phyloP scores from a whole-genome alignment of 64 coral and sea anemone species.

The Anthopleura sola region DNA sequence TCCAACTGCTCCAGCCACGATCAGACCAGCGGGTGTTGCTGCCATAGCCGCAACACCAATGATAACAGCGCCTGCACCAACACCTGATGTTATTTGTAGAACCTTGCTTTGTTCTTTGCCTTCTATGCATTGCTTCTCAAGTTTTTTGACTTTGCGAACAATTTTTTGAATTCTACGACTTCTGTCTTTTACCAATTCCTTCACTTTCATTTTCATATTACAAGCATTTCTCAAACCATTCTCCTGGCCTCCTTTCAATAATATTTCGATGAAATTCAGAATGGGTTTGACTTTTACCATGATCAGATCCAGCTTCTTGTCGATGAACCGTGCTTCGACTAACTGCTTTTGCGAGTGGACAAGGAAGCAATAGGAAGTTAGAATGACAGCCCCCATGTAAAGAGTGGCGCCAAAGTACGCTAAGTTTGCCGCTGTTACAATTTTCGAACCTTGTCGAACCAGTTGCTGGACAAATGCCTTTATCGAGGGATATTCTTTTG shows the following conservation, averaged over 20 bases:
- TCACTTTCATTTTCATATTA: not conserved
- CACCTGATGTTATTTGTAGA: not conserved
- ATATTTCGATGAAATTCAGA: not conserved
- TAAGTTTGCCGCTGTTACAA: not conserved
- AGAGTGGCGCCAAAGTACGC: not conserved
- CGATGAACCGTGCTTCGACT: not conserved
- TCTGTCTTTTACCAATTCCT: not conserved
- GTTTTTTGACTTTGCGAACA: not conserved
- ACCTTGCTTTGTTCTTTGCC: not conserved
- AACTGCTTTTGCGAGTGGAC: not conserved
- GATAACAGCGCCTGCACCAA: not conserved
- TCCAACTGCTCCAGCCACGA: not conserved
- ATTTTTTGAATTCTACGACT: not conserved
- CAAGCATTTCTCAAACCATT: not conserved
- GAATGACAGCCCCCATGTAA: not conserved
- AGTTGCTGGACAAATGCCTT: not conserved
- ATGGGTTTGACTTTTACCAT: not conserved
- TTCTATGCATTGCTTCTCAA: not conserved
- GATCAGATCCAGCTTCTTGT: not conserved
- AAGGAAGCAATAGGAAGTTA: not conserved
- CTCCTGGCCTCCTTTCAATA: not conserved
- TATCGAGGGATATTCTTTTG: not conserved
- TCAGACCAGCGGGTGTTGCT: not conserved
- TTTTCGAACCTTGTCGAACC: not conserved
- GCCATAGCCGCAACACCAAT: not conserved